A percentile compares a stretch with the other conserved stretches of the same genome.
Conservation (phyloP, 1,140 invertebrate species). For the Araneus ventricosus region DNA sequence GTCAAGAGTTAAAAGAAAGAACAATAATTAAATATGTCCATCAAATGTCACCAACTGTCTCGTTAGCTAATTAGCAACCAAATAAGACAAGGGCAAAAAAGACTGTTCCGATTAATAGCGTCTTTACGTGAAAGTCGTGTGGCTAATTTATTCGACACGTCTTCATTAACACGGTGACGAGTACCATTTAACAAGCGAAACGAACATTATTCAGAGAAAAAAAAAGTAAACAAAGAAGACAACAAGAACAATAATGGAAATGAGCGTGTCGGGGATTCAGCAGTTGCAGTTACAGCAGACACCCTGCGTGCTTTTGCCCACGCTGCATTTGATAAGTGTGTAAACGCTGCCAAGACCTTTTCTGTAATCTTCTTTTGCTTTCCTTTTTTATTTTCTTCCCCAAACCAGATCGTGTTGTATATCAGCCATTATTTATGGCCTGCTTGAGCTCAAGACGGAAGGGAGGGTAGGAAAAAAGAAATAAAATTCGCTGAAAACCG, state of each 20-base stretch:
- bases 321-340: slow-evolving; percentile 6
- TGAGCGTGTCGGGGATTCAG: slow-evolving; percentile 13
- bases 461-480: not conserved
- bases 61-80: not conserved
- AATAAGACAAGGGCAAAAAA: not conserved
- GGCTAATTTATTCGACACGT: slow-evolving; percentile 52
- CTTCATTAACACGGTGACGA: slow-evolving; percentile 49
- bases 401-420: slow-evolving; percentile 63
- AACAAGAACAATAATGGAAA: slow-evolving; percentile 14
- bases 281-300: not conserved
- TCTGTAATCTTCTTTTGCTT: not conserved
- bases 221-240: slow-evolving; percentile 68
- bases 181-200: not conserved
- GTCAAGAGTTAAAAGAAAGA: not conserved
- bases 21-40: not conserved
- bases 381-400: slow-evolving; percentile 11
- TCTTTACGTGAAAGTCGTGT: slow-evolving; percentile 10
- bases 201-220: not conserved
- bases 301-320: not conserved
- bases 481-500: slow-evolving; percentile 60
- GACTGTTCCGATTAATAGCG: not conserved
- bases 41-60: not conserved
- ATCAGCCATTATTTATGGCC: slow-evolving; percentile 70
- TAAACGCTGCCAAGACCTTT: slow-evolving; percentile 30
- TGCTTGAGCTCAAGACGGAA: slow-evolving; percentile 5